Percentiles rank a stretch among this genome's conserved stretches.
These are phyloP conservation scores for Koerneria pararmatus DNA, from an alignment of 2,888 invertebrate genomes.

Conservation along the genomic window DNA sequence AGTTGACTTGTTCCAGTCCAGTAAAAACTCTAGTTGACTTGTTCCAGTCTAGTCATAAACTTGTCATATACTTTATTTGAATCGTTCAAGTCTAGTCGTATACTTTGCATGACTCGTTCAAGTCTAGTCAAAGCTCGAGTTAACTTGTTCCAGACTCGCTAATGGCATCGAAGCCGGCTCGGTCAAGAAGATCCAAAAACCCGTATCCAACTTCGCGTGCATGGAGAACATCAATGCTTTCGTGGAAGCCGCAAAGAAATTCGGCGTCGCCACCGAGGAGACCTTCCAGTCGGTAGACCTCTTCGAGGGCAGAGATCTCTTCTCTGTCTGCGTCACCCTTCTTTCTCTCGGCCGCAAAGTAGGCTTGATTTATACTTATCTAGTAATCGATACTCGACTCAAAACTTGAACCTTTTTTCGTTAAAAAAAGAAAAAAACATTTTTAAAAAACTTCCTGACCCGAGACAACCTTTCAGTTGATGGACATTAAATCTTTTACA, in stretches of 20 bases:
- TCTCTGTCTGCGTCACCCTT: constrained; percentile 70
- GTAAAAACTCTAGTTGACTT: too few species aligned
- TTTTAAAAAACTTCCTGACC: too few species aligned
- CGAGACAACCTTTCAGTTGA: too few species aligned
- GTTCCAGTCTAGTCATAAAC: too few species aligned
- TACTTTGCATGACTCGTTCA: too few species aligned
- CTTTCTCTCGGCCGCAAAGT: constrained; percentile 54
- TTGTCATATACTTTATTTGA: too few species aligned
- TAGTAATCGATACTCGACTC: not conserved
- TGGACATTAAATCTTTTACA: too few species aligned
- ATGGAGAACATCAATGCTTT: constrained; percentile 98
- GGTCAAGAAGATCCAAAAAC: constrained; percentile 86
- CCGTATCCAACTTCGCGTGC: constrained; percentile 89
- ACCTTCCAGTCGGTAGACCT: constrained; percentile 92
- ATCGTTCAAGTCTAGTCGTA: too few species aligned
- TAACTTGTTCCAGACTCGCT: constrained; percentile 70
- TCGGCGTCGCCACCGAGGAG: constrained; percentile 80
- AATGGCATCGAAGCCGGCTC: constrained; percentile 80
- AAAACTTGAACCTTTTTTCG: too few species aligned
- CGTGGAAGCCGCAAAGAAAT: constrained; percentile 76
- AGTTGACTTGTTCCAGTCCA: too few species aligned
- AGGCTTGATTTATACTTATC: constrained; percentile 27
- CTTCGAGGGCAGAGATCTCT: constrained; percentile 91
- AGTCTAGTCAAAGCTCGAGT: too few species aligned
- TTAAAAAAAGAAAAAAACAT: too few species aligned